Evolutionary conservation across 2,888 invertebrate genomes (phyloP).

Genomic region (Sympetrum striolatum): DNA sequence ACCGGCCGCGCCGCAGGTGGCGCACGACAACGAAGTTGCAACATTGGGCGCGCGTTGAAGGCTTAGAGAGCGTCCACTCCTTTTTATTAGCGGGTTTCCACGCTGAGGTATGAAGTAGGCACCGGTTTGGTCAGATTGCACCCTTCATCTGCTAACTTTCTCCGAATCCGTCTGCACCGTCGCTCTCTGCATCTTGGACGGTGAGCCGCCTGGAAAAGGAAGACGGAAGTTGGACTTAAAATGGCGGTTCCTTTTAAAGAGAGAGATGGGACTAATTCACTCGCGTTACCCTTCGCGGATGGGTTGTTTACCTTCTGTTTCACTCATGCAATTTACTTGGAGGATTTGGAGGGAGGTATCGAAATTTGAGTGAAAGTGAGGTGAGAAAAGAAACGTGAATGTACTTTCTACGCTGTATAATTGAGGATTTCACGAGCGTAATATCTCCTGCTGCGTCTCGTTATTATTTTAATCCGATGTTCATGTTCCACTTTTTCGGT

Average conservation of each 20-base stretch:
- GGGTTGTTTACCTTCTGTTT: no score
- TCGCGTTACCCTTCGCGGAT: no score
- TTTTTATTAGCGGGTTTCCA: not conserved
- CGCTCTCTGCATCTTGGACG: not conserved
- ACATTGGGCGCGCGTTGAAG: not conserved
- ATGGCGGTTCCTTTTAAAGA: not conserved
- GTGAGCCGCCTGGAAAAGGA: not conserved
- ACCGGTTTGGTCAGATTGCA: not conserved
- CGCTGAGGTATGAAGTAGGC: slow-evolving; percentile 7
- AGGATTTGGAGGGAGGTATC: no score
- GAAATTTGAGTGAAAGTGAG: no score
- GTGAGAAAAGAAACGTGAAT: no score
- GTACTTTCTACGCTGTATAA: no score
- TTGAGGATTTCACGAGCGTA: no score
- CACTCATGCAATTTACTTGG: no score
- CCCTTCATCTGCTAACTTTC: slow-evolving; percentile 23
- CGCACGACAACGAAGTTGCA: not conserved
- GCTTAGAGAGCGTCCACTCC: not conserved
- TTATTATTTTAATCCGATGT: no score
- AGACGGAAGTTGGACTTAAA: not conserved
- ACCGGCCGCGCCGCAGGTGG: not conserved
- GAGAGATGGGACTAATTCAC: not conserved
- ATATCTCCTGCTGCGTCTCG: no score
- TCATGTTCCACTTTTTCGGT: no score
- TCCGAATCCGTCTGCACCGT: not conserved